Percentiles rank a stretch among this genome's conserved stretches.
Evolutionary conservation across 2,113 vertebrate genomes (phyloP).

Genomic region (Phrynosoma platyrhinos): DNA sequence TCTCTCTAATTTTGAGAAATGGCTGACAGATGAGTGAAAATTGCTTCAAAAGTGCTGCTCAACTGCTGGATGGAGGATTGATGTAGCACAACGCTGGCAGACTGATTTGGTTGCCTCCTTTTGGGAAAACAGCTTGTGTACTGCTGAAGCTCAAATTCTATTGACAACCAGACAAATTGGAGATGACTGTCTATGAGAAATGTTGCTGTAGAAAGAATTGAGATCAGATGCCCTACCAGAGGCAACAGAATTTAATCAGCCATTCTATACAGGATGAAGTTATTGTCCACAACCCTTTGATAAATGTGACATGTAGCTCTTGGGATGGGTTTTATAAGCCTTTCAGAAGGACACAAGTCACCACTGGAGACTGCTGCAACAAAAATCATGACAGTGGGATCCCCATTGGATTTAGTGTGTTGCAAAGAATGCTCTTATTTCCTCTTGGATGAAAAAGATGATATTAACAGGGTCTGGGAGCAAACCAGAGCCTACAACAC

Average conservation of each 20-base stretch:
- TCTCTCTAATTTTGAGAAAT: constrained; percentile 28
- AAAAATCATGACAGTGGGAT: not conserved
- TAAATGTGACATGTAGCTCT: constrained; percentile 2
- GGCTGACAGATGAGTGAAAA: not conserved
- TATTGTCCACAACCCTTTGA: constrained; percentile 10
- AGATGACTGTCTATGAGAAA: constrained; percentile 14
- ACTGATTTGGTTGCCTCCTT: not conserved
- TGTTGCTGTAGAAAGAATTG: constrained; percentile 15
- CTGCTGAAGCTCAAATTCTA: not conserved
- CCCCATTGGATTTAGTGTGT: too few relatives aligned
- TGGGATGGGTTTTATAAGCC: not conserved
- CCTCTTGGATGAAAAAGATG: not conserved
- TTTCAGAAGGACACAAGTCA: constrained; percentile 2
- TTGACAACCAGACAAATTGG: constrained; percentile 14
- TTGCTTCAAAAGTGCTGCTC: constrained; percentile 36
- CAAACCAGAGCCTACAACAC: not conserved
- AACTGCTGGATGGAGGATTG: not conserved
- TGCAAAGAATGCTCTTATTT: not conserved
- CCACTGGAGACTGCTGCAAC: not conserved
- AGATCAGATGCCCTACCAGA: constrained; percentile 38
- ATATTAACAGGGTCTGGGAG: not conserved
- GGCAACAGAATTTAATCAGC: constrained; percentile 32
- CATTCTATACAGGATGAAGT: constrained; percentile 5
- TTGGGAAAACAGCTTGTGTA: not conserved
- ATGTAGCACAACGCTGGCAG: not conserved